Percentiles rank a stretch among this genome's conserved stretches.
Conservation (phyloP, 2,888 invertebrate genomes). For the Aleiodes alternator region DNA sequence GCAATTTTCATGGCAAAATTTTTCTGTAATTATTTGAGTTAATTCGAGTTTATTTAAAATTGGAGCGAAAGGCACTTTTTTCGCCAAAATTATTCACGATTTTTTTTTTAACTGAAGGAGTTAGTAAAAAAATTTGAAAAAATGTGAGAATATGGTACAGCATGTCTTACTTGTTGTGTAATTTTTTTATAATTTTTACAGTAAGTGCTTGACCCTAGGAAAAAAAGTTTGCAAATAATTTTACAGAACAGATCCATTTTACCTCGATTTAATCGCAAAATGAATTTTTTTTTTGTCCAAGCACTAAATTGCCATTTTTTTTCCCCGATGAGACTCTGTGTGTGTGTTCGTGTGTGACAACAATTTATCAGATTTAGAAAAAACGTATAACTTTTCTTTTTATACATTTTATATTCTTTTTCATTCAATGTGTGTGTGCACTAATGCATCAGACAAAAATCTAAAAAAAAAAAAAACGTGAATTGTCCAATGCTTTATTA, state of each 20-base stretch:
- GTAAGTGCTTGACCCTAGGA: no score
- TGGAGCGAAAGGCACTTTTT: no score
- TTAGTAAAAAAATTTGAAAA: no score
- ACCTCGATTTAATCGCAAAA: not conserved
- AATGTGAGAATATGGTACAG: no score
- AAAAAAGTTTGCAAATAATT: no score
- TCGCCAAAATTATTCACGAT: no score
- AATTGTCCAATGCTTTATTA: slow-evolving; percentile 25
- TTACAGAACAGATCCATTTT: no score
- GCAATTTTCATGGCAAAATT: not conserved
- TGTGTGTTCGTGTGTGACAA: not conserved
- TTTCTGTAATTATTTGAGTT: no score
- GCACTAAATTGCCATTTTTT: slow-evolving; percentile 7
- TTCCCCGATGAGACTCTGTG: not conserved
- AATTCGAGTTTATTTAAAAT: no score
- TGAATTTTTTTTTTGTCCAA: slow-evolving; percentile 15
- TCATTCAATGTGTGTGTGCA: not conserved
- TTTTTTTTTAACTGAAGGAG: no score
- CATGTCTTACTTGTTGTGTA: no score
- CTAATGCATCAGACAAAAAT: slow-evolving; percentile 38
- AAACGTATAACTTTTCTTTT: slow-evolving; percentile 12
- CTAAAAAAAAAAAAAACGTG: not conserved
- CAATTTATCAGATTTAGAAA: slow-evolving; percentile 30
- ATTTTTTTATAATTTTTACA: no score
- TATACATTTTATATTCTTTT: not conserved